Percentiles rank a stretch among this genome's conserved stretches.
Conservation (phyloP, 2,888 invertebrate species). For the Chaetogeoica ovagalla region DNA sequence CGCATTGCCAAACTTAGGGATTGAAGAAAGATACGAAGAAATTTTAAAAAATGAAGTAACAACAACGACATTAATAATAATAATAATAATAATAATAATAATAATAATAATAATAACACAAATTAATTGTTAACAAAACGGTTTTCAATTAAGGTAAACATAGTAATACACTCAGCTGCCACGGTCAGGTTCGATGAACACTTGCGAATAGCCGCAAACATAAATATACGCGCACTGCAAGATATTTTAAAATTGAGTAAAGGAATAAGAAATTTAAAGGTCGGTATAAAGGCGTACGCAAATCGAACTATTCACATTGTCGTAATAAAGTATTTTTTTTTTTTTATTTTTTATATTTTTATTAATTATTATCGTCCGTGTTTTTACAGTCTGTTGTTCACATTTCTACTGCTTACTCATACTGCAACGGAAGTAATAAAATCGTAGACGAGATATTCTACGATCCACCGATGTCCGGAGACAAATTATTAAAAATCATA, state of each 20-base stretch:
- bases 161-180: slow-evolving; percentile 86
- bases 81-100: too few relatives aligned
- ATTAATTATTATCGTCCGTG: neutral
- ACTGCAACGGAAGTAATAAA: slow-evolving; percentile 53
- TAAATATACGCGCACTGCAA: slow-evolving; percentile 77
- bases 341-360: too few relatives aligned
- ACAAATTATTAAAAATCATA: slow-evolving; percentile 53
- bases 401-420: slow-evolving; percentile 55
- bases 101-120: too few relatives aligned
- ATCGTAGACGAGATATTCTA: slow-evolving; percentile 55
- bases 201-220: slow-evolving; percentile 72
- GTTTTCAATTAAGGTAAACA: slow-evolving; percentile 60
- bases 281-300: slow-evolving; percentile 58
- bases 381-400: slow-evolving; percentile 54
- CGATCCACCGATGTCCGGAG: slow-evolving; percentile 53
- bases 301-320: too few relatives aligned
- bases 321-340: too few relatives aligned
- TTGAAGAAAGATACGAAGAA: slow-evolving; percentile 67
- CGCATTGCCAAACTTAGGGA: slow-evolving; percentile 67
- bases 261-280: slow-evolving; percentile 72
- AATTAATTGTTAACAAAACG: too few relatives aligned
- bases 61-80: slow-evolving; percentile 61
- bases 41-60: slow-evolving; percentile 60
- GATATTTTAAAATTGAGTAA: slow-evolving; percentile 72
- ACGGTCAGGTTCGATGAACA: slow-evolving; percentile 87